Evolutionary conservation across 2,797 vertebrate species (phyloP).

Genomic region (Danio tinwini): DNA sequence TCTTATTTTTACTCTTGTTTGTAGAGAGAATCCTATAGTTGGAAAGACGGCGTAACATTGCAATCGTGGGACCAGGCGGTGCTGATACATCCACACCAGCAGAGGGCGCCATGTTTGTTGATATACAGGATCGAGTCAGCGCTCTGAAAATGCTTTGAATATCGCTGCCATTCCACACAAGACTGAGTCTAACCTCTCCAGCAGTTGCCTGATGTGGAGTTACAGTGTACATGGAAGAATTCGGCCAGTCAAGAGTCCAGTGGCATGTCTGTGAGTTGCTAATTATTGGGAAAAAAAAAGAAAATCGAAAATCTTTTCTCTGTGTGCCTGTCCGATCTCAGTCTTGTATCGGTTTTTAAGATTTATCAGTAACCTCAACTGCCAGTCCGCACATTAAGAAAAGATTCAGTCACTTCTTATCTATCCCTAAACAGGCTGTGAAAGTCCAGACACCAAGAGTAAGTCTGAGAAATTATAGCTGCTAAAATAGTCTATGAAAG

Average conservation of each 20-base stretch:
- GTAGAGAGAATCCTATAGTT: conserved; percentile 95
- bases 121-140: conserved; percentile 24
- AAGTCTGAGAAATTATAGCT: conserved; percentile 78
- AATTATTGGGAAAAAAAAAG: conserved; percentile 7
- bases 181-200: conserved; percentile 45
- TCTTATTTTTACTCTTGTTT: conserved; percentile 47
- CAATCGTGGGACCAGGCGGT: conserved; percentile 17
- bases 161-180: conserved; percentile 43
- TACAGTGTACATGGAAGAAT: conserved; percentile 53
- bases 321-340: conserved; percentile 47
- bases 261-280: conserved; percentile 14
- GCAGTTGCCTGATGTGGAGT: conserved; percentile 50
- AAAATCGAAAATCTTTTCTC: conserved; percentile 28
- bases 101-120: conserved; percentile 49
- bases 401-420: conserved; percentile 25
- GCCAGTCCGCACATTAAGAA: conserved; percentile 26
- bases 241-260: conserved; percentile 38
- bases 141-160: conserved; percentile 25
- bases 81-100: conserved; percentile 60
- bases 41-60: conserved; percentile 86
- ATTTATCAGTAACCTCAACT: conserved; percentile 32
- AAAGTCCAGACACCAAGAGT: conserved; percentile 45
- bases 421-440: conserved; percentile 45
- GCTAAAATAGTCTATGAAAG: conserved; percentile 69
- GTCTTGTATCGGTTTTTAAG: conserved; percentile 48